These are phyloP conservation scores for Polietes domitor DNA, from an alignment of 2,888 invertebrate species.

Conservation along the genomic window DNA sequence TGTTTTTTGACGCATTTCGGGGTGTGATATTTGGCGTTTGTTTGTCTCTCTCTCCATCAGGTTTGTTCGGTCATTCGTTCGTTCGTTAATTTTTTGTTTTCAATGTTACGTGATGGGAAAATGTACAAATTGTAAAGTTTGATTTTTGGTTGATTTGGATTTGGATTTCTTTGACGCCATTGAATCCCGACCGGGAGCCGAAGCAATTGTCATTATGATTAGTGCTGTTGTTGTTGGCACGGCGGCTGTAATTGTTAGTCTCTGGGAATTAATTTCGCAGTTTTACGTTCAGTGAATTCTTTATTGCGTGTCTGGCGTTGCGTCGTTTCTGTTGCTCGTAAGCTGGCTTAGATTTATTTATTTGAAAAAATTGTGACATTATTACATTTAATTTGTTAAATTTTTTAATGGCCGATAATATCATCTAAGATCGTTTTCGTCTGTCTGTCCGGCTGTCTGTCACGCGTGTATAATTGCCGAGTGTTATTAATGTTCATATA, in stretches of 20 bases:
- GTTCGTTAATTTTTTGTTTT: neutral
- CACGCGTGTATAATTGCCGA: neutral
- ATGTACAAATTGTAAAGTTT: slow-evolving; percentile 11
- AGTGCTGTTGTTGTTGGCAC: slow-evolving; percentile 10
- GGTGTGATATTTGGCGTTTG: slow-evolving; percentile 57
- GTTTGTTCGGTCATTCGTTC: no score
- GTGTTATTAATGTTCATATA: slow-evolving; percentile 13
- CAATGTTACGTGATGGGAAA: slow-evolving; percentile 64
- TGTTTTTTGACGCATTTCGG: slow-evolving; percentile 24
- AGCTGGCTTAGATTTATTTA: slow-evolving; percentile 51
- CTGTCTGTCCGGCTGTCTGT: neutral
- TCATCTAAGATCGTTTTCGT: slow-evolving; percentile 17
- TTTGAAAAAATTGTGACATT: slow-evolving; percentile 54
- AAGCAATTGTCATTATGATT: slow-evolving; percentile 46
- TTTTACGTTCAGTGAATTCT: slow-evolving; percentile 58
- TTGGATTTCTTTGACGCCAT: neutral
- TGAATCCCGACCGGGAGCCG: neutral
- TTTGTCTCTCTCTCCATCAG: no score
- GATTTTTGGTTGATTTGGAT: neutral
- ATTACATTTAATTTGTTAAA: slow-evolving; percentile 49
- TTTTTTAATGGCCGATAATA: slow-evolving; percentile 50
- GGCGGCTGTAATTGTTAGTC: slow-evolving; percentile 9
- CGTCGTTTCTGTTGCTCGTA: neutral
- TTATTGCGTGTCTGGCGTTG: slow-evolving; percentile 58
- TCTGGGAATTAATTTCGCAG: slow-evolving; percentile 55